phyloP scores from a whole-genome alignment of 2,888 invertebrate species.

The Spialia ferax region DNA sequence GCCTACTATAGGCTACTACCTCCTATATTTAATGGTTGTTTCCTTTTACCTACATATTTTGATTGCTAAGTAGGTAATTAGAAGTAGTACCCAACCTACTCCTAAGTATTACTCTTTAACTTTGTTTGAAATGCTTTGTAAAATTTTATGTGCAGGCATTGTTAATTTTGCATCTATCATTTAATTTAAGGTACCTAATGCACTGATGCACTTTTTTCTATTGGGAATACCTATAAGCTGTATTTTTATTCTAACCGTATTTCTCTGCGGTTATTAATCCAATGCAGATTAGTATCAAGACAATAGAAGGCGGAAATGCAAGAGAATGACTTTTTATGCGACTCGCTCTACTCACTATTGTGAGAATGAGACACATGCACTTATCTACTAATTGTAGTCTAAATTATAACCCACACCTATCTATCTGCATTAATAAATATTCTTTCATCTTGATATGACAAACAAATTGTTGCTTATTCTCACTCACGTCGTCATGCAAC shows the following conservation, averaged over 20 bases:
- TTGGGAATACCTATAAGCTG: background rate
- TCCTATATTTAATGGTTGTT: too few relatives aligned
- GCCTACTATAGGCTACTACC: too few relatives aligned
- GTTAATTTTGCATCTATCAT: too few relatives aligned
- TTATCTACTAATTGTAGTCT: conserved; percentile 61
- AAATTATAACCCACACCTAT: conserved; percentile 61
- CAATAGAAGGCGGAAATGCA: conserved; percentile 80
- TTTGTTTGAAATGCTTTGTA: too few relatives aligned
- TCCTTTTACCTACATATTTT: too few relatives aligned
- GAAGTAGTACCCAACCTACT: too few relatives aligned
- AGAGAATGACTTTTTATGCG: conserved; percentile 69
- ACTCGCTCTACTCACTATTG: conserved; percentile 64
- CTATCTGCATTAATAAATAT: conserved; percentile 46
- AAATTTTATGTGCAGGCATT: too few relatives aligned
- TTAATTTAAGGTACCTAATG: too few relatives aligned
- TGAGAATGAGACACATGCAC: conserved; percentile 69
- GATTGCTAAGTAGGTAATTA: too few relatives aligned
- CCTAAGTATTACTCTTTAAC: too few relatives aligned
- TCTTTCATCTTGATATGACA: conserved; percentile 37
- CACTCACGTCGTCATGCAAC: conserved; percentile 27
- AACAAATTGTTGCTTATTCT: conserved; percentile 37
- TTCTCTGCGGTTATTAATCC: conserved; percentile 64
- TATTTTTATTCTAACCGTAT: conserved; percentile 52
- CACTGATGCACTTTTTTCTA: too few relatives aligned
- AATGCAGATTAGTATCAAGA: conserved; percentile 73